phyloP scores from a whole-genome alignment of 2,113 vertebrate genomes.

The Strix uralensis region DNA sequence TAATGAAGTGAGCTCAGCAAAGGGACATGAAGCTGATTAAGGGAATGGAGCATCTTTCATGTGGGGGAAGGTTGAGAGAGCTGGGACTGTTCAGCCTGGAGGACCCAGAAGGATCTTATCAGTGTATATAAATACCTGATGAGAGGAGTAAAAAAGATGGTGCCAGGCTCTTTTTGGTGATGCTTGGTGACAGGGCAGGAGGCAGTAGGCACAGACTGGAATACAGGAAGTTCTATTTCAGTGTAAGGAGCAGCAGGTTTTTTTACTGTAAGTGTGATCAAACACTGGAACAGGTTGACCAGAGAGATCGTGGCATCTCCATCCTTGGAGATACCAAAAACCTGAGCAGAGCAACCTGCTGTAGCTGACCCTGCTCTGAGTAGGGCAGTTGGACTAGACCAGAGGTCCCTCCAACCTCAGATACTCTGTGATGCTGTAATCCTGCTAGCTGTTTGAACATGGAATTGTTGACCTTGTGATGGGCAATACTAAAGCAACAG shows the following conservation, averaged over 20 bases:
- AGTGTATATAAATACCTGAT: background rate
- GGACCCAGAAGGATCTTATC: background rate
- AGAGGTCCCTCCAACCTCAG: background rate
- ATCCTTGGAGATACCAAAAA: background rate
- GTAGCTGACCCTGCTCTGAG: background rate
- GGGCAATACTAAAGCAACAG: conserved; percentile 2
- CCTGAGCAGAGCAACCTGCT: background rate
- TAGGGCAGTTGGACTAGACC: background rate
- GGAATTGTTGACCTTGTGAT: conserved; percentile 15
- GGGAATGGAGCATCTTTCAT: background rate
- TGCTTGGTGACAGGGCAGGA: background rate
- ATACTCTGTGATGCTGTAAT: background rate
- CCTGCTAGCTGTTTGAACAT: background rate
- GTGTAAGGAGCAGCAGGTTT: background rate
- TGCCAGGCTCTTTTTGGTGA: background rate
- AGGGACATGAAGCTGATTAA: background rate
- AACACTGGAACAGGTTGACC: background rate
- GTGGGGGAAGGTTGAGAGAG: background rate
- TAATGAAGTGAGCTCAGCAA: background rate
- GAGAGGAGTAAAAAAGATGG: background rate
- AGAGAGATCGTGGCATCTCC: background rate
- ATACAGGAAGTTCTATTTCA: background rate
- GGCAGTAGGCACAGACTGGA: background rate
- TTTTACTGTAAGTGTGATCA: background rate
- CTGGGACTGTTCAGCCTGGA: background rate